These are phyloP conservation scores for Myrmophylax atrothorax DNA, from an alignment of 2,113 vertebrate genomes.

Conservation along the genomic window DNA sequence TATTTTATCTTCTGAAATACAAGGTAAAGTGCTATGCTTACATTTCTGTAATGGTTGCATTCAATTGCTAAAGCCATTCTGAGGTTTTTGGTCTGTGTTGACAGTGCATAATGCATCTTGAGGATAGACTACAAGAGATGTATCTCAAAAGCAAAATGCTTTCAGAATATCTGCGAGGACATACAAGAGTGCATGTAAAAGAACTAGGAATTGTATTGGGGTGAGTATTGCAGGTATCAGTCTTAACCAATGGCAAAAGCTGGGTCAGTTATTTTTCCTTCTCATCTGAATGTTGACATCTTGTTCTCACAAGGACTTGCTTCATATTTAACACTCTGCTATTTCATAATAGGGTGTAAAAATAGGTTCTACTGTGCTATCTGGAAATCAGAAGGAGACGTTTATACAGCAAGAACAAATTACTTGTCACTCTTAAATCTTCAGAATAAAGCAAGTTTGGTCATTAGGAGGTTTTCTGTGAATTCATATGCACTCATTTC, in stretches of 20 bases:
- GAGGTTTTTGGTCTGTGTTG: constrained; percentile 12
- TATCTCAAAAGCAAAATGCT: constrained; percentile 92
- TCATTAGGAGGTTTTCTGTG: background rate
- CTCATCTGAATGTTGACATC: background rate
- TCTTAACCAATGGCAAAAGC: background rate
- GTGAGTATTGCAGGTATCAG: constrained; percentile 68
- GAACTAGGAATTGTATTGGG: constrained; percentile 85
- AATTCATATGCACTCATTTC: rapidly evolving
- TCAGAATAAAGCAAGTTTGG: background rate
- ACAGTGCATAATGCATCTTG: constrained; percentile 88
- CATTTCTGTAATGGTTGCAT: background rate
- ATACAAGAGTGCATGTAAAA: constrained; percentile 85
- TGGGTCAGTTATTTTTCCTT: background rate
- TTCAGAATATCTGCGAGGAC: constrained; percentile 86
- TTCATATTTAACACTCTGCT: background rate
- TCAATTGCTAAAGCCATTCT: background rate
- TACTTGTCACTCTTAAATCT: background rate
- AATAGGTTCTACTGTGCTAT: background rate
- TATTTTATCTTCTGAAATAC: background rate
- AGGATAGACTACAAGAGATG: constrained; percentile 87
- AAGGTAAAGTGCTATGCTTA: background rate
- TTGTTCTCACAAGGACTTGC: background rate
- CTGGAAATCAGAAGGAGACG: background rate
- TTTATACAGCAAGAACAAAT: background rate
- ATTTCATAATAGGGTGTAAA: background rate